These are phyloP conservation scores for Gymnothorax reevesii DNA, from an alignment of 2,797 vertebrate species.

Conservation along the genomic window DNA sequence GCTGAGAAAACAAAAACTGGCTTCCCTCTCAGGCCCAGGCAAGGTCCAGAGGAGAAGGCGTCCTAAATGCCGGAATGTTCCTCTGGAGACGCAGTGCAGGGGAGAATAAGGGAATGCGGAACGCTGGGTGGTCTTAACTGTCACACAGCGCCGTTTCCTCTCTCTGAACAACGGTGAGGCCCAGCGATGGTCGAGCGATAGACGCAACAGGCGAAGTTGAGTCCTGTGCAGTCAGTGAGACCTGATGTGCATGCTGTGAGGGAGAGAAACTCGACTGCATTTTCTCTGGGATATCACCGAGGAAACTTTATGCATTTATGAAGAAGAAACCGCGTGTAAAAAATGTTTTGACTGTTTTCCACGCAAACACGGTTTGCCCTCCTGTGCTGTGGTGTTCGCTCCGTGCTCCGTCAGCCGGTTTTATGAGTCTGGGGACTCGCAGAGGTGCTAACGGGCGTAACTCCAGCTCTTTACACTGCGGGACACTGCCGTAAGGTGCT, in stretches of 20 bases:
- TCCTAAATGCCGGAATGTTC: no score
- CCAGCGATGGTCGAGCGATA: no score
- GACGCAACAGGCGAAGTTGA: conserved; percentile 10
- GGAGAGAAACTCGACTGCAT: no score
- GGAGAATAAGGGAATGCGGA: no score
- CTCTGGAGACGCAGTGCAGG: no score
- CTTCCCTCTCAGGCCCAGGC: no score
- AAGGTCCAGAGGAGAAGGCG: no score
- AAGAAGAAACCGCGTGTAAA: conserved; percentile 18
- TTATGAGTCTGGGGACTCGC: not conserved
- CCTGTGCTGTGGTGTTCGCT: not conserved
- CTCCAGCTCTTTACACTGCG: not conserved
- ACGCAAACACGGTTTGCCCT: not conserved
- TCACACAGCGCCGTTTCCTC: no score
- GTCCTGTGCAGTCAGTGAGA: conserved; percentile 22
- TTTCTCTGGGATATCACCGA: conserved; percentile 22
- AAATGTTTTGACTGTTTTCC: conserved; percentile 9
- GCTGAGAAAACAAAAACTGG: no score
- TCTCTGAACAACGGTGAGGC: no score
- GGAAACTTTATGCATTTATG: conserved; percentile 24
- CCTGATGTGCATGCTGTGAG: no score
- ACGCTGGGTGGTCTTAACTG: no score
- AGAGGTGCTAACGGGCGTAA: not conserved
- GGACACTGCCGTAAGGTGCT: not conserved
- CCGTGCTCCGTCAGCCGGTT: not conserved